These are phyloP conservation scores for Zaprionus camerounensis DNA, from an alignment of 1,140 invertebrate species.

Conservation along the genomic window DNA sequence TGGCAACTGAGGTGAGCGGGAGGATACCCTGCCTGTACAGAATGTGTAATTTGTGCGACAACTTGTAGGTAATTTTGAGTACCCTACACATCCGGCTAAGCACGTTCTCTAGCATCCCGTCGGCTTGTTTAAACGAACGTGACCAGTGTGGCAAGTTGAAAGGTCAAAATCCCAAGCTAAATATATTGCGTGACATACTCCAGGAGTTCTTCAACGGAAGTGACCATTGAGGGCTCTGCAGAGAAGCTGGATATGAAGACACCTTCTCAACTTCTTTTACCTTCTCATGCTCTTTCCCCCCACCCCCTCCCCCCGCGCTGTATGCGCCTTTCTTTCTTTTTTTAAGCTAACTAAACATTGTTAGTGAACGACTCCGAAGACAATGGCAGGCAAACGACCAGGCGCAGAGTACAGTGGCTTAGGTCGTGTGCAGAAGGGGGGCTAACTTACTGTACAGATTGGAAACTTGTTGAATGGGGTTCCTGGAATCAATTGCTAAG, in stretches of 20 bases:
- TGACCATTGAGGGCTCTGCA: conserved; percentile 27
- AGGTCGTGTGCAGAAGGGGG: neutral
- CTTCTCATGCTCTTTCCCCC: neutral
- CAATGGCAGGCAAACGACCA: conserved; percentile 31
- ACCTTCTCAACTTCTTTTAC: conserved; percentile 12
- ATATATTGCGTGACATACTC: conserved; percentile 76
- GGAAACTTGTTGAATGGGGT: no score
- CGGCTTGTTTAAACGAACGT: conserved; percentile 37
- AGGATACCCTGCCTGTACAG: neutral
- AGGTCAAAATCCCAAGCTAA: conserved; percentile 48
- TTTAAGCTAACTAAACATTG: conserved; percentile 79
- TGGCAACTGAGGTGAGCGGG: neutral
- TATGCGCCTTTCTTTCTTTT: conserved; percentile 61
- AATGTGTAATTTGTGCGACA: conserved; percentile 37
- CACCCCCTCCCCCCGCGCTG: neutral
- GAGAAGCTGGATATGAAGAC: conserved; percentile 14
- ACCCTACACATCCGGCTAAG: conserved; percentile 43
- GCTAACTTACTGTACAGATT: no score
- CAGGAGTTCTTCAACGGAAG: conserved; percentile 62
- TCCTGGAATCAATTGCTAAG: no score
- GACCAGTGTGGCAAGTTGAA: conserved; percentile 72
- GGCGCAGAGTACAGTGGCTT: conserved; percentile 40
- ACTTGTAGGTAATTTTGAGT: conserved; percentile 44
- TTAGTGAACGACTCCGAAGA: conserved; percentile 74
- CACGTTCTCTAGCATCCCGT: conserved; percentile 55